These are phyloP conservation scores for Phataginus tricuspis DNA, from an alignment of 2,797 vertebrate species.

Conservation along the genomic window DNA sequence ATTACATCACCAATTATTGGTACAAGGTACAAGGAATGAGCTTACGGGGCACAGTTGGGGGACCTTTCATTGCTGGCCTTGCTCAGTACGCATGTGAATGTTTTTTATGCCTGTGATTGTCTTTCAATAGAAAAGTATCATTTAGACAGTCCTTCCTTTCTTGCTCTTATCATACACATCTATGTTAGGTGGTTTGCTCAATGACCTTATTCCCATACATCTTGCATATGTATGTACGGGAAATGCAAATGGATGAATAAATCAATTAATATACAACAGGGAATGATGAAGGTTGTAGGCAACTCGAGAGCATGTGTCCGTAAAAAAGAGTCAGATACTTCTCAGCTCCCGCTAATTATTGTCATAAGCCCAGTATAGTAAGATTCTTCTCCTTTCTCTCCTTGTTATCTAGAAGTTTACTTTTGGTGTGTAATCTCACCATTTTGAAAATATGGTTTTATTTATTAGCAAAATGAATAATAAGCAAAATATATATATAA, in stretches of 20 bases:
- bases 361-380: not conserved
- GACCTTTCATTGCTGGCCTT: not conserved
- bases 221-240: not conserved
- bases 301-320: not conserved
- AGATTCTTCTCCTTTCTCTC: not conserved
- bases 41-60: not conserved
- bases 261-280: not conserved
- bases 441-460: not conserved
- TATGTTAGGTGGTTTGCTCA: not conserved
- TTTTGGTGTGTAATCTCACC: not conserved
- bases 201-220: not conserved
- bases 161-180: not conserved
- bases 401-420: not conserved
- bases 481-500: not conserved
- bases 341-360: not conserved
- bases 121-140: not conserved
- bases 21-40: not conserved
- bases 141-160: not conserved
- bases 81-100: fast-evolving
- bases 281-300: not conserved
- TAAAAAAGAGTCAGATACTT: not conserved
- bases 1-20: not conserved
- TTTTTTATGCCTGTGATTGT: not conserved
- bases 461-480: not conserved
- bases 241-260: not conserved